Percentiles rank a stretch among this genome's conserved stretches.
Evolutionary conservation across 2,888 invertebrate genomes (phyloP).

Genomic region (Nemotelus nigrinus): DNA sequence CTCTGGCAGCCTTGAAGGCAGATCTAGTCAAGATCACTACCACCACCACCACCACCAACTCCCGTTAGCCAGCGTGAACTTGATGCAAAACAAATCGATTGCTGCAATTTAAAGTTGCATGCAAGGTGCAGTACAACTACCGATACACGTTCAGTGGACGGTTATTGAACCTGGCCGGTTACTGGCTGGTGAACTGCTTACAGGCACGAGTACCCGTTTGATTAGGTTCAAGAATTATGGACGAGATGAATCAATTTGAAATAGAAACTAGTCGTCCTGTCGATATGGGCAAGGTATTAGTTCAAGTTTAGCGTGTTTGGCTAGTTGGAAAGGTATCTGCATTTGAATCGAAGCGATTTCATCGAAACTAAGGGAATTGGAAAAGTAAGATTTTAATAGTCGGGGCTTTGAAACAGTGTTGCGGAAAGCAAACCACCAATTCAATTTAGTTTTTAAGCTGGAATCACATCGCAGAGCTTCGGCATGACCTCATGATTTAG

Average conservation of each 20-base stretch:
- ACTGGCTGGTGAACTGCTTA: not conserved
- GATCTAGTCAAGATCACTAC: slow-evolving; percentile 26
- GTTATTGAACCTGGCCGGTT: slow-evolving; percentile 22
- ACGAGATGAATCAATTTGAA: slow-evolving; percentile 26
- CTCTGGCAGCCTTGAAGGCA: slow-evolving; percentile 26
- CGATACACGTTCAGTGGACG: not conserved
- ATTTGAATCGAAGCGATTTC: too few relatives aligned
- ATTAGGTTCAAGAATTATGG: slow-evolving; percentile 16
- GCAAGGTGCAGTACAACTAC: slow-evolving; percentile 27
- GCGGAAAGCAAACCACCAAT: too few relatives aligned
- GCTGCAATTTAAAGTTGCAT: slow-evolving; percentile 27
- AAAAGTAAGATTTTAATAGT: too few relatives aligned
- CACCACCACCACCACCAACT: not conserved
- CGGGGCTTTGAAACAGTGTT: too few relatives aligned
- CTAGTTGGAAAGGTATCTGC: slow-evolving; percentile 27
- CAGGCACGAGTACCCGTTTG: not conserved
- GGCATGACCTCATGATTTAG: too few relatives aligned
- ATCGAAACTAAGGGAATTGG: too few relatives aligned
- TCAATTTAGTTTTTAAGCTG: too few relatives aligned
- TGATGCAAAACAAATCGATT: slow-evolving; percentile 6
- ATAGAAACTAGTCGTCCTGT: slow-evolving; percentile 25
- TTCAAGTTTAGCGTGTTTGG: slow-evolving; percentile 28
- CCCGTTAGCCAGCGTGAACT: not conserved
- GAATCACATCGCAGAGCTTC: too few relatives aligned
- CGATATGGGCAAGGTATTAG: slow-evolving; percentile 26